Percentiles rank a stretch among this genome's conserved stretches.
These are phyloP conservation scores for Andrena flavipes DNA, from an alignment of 2,888 invertebrate genomes.

Conservation along the genomic window DNA sequence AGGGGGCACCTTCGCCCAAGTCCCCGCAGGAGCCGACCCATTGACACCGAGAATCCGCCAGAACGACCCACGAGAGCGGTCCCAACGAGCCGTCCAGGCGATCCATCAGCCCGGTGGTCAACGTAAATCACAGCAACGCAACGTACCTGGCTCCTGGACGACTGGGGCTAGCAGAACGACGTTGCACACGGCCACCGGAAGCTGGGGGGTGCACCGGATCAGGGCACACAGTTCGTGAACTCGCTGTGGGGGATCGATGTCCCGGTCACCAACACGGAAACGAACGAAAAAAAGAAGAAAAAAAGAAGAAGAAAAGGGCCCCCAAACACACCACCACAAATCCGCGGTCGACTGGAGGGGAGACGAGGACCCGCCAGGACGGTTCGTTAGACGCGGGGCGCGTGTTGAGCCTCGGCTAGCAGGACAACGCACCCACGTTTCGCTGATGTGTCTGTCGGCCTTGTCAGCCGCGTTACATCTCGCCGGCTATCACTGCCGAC, in stretches of 20 bases:
- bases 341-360: constrained; percentile 10
- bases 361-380: neutral
- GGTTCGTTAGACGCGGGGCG: neutral
- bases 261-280: constrained; percentile 18
- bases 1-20: too few relatives aligned
- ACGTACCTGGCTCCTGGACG: constrained; percentile 24
- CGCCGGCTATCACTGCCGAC: constrained; percentile 45
- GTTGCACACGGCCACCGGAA: constrained; percentile 17
- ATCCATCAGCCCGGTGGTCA: neutral
- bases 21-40: neutral
- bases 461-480: constrained; percentile 48
- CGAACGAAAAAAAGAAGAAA: neutral
- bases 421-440: constrained; percentile 15
- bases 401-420: neutral
- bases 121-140: neutral
- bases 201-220: neutral
- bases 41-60: neutral
- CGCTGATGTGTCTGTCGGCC: neutral
- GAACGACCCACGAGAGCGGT: neutral
- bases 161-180: neutral
- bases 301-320: constrained; percentile 1
- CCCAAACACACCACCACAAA: constrained; percentile 36
- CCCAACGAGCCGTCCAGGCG: neutral
- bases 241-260: neutral
- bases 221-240: neutral